These are phyloP conservation scores for Mirounga angustirostris DNA, from an alignment of 2,113 vertebrate genomes.

Conservation along the genomic window DNA sequence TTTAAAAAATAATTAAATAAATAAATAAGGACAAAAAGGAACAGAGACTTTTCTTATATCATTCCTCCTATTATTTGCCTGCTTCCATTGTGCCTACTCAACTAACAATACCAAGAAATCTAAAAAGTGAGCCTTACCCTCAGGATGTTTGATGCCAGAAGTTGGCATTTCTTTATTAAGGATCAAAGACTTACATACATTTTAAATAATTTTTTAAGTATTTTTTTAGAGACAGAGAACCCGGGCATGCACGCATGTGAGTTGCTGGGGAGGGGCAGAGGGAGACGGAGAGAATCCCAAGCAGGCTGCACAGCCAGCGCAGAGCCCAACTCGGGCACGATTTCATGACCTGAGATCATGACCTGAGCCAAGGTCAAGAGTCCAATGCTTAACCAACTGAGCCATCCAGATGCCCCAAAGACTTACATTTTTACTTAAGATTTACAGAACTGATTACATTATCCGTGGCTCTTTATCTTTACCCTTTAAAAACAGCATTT, in stretches of 20 bases:
- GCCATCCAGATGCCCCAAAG: not conserved
- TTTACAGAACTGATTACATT: slow-evolving; percentile 32
- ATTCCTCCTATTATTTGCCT: not conserved
- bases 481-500: slow-evolving; percentile 55
- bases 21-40: not conserved
- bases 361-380: not conserved
- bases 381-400: not conserved
- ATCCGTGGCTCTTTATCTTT: not conserved
- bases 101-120: not conserved
- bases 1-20: not conserved
- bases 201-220: not conserved
- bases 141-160: not conserved
- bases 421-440: slow-evolving; percentile 21
- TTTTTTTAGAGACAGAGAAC: not conserved
- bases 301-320: not conserved
- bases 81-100: not conserved
- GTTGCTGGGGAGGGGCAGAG: not conserved
- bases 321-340: not conserved
- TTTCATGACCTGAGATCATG: not conserved
- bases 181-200: not conserved
- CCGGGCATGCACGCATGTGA: too few relatives aligned
- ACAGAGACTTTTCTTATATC: not conserved
- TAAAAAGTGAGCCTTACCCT: not conserved
- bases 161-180: not conserved
- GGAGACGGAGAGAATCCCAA: not conserved